Percentiles rank a stretch among this genome's conserved stretches.
Conservation (phyloP, 2,113 vertebrate species). For the Myotis brandtii region DNA sequence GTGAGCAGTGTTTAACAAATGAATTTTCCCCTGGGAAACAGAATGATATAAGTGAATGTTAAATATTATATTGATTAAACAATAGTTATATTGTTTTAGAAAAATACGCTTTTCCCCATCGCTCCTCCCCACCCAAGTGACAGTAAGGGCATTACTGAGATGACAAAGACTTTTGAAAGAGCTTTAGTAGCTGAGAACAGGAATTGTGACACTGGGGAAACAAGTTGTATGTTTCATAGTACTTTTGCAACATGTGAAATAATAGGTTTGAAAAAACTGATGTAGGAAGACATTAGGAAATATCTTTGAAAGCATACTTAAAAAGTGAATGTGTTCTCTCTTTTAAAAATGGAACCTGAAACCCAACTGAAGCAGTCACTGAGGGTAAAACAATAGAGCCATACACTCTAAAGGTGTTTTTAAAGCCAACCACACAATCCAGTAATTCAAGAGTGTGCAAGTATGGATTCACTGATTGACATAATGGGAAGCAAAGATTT, state of each 20-base stretch:
- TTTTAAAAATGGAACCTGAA: not conserved
- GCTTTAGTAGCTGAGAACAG: not conserved
- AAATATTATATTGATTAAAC: not conserved
- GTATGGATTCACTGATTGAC: not conserved
- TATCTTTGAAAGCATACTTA: not conserved
- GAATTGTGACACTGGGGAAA: conserved; percentile 9
- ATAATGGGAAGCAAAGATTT: not conserved
- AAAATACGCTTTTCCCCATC: not conserved
- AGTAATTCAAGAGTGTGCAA: not conserved
- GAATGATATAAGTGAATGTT: not conserved
- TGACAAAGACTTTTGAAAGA: not conserved
- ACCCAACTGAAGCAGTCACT: not conserved
- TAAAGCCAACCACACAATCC: not conserved
- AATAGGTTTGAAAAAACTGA: conserved; percentile 8
- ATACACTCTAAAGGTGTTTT: not conserved
- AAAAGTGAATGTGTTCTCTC: not conserved
- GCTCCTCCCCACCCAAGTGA: not conserved
- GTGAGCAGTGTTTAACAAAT: not conserved
- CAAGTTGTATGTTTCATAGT: not conserved
- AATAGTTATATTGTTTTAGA: not conserved
- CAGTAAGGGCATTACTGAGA: not conserved
- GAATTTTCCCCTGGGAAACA: conserved; percentile 1
- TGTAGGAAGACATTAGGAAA: not conserved
- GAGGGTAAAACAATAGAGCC: not conserved
- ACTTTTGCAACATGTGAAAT: not conserved